These are phyloP conservation scores for Craterocephalus amniculus DNA, from an alignment of 2,797 vertebrate genomes.

Conservation along the genomic window DNA sequence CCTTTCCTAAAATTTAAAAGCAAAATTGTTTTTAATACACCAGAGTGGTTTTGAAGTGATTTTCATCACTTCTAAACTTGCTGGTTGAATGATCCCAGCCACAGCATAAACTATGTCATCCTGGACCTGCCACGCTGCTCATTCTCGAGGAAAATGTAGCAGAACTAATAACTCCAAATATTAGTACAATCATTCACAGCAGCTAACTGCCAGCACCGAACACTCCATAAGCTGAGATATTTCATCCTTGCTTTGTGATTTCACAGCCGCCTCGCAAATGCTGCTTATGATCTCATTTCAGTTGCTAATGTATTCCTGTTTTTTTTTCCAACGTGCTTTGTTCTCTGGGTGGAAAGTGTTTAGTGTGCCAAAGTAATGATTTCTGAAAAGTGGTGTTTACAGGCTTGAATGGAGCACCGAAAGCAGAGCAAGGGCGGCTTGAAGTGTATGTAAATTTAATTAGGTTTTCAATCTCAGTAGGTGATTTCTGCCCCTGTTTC, in stretches of 20 bases:
- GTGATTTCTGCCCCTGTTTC: constrained; percentile 54
- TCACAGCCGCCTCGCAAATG: constrained; percentile 71
- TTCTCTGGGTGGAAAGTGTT: constrained; percentile 74
- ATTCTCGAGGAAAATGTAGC: constrained; percentile 73
- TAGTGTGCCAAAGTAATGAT: constrained; percentile 73
- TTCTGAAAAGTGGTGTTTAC: constrained; percentile 77
- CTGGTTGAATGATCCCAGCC: constrained; percentile 60
- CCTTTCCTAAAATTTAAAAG: constrained; percentile 45
- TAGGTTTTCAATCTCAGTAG: constrained; percentile 68
- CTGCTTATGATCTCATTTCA: constrained; percentile 79
- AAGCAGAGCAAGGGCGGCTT: constrained; percentile 57
- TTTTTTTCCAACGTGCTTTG: constrained; percentile 68
- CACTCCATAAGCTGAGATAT: constrained; percentile 66
- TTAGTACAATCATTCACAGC: constrained; percentile 73
- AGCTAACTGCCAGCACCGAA: constrained; percentile 60
- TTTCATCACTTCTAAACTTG: constrained; percentile 58
- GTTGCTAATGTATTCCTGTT: constrained; percentile 77
- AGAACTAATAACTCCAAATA: constrained; percentile 78
- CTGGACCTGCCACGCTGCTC: constrained; percentile 58
- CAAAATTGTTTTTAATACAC: constrained; percentile 53
- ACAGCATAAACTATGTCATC: constrained; percentile 57
- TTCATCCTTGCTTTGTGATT: constrained; percentile 77
- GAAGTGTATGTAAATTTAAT: constrained; percentile 77
- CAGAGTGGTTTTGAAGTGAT: constrained; percentile 55
- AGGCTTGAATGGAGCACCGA: constrained; percentile 64